A percentile compares a stretch with the other conserved stretches of the same genome.
phyloP scores from a whole-genome alignment of 1,140 invertebrate genomes.

The Triops longicaudatus region DNA sequence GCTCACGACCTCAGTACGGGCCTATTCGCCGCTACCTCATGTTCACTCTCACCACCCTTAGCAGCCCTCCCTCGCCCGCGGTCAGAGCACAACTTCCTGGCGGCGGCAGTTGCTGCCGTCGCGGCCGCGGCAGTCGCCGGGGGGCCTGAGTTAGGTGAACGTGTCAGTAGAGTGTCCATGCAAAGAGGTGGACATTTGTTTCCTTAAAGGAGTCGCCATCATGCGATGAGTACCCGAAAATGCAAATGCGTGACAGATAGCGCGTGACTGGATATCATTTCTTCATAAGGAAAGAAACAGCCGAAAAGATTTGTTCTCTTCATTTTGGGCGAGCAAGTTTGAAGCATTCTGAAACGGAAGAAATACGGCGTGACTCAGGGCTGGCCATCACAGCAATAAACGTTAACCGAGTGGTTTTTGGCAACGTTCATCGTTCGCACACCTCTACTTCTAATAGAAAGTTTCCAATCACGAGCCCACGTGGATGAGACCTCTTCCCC shows the following conservation, averaged over 20 bases:
- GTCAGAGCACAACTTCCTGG: slow-evolving; percentile 27
- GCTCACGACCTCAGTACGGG: slow-evolving; percentile 13
- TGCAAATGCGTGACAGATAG: not conserved
- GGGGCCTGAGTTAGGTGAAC: not conserved
- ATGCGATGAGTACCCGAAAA: not conserved
- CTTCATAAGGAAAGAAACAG: not conserved
- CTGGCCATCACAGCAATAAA: slow-evolving; percentile 11
- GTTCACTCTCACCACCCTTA: not conserved
- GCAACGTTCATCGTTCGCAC: not conserved
- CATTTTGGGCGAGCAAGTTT: not conserved
- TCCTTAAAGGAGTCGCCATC: not conserved
- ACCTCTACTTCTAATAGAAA: not conserved
- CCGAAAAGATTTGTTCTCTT: not conserved
- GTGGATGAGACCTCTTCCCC: not conserved
- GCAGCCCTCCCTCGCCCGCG: slow-evolving; percentile 24
- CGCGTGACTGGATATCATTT: not conserved
- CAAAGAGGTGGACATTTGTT: slow-evolving; percentile 18
- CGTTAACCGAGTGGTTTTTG: not conserved
- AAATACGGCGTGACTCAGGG: not conserved
- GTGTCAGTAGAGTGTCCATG: slow-evolving; percentile 16
- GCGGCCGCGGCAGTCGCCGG: slow-evolving; percentile 22
- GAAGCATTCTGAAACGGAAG: not conserved
- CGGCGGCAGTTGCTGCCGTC: slow-evolving; percentile 21
- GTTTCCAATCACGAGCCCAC: not conserved
- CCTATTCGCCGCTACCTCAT: slow-evolving; percentile 19